Evolutionary conservation across 2,113 vertebrate genomes (phyloP).

Genomic region (Litocranius walleri): DNA sequence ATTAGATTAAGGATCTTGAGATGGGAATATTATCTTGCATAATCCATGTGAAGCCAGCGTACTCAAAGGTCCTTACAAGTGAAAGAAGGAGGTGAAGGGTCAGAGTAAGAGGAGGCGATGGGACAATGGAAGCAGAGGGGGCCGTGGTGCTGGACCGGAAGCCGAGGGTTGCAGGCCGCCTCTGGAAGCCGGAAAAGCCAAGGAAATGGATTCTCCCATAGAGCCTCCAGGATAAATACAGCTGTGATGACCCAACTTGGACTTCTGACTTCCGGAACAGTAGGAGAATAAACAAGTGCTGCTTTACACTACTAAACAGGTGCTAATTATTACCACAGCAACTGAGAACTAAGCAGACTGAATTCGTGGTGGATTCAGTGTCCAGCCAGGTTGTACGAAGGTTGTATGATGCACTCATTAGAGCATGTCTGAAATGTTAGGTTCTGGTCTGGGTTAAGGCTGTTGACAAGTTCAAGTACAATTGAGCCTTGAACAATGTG

Average conservation of each 20-base stretch:
- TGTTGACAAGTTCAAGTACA: background rate
- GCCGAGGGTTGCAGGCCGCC: background rate
- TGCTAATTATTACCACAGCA: background rate
- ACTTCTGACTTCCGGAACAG: background rate
- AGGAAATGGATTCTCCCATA: background rate
- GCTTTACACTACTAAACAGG: background rate
- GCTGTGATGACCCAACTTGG: background rate
- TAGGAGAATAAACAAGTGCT: background rate
- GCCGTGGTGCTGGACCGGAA: background rate
- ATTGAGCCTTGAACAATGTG: background rate
- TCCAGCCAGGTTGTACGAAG: background rate
- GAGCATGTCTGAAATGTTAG: background rate
- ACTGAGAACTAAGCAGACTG: background rate
- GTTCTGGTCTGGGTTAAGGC: background rate
- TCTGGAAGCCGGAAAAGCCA: background rate
- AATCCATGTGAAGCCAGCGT: rapidly evolving
- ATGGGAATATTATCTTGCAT: background rate
- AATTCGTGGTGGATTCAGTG: background rate
- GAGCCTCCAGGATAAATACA: background rate
- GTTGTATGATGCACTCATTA: rapidly evolving
- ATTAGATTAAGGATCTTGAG: background rate
- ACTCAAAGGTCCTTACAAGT: background rate
- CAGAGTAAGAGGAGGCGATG: background rate
- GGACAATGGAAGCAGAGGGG: background rate
- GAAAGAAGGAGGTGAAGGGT: background rate